Base-by-base conservation (phyloP, 2,888 invertebrate genomes). In the Lottia scabra region DNA sequence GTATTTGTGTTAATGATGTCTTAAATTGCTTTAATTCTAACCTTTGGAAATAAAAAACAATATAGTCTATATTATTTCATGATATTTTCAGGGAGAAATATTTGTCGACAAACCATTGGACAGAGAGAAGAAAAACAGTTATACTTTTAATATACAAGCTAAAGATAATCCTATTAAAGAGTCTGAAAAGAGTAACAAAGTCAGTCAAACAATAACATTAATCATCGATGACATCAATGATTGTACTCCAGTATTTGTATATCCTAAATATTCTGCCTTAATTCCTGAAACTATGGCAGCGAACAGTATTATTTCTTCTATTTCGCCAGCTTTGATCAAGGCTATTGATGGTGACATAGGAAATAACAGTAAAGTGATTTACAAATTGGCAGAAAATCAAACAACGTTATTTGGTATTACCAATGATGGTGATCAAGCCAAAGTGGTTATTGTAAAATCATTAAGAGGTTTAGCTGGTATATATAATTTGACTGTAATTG, bases 401-500 rank as follows among this genome's bases (percentile, higher is more conserved):
- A 93, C 93, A 70, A 97, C 97, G 88, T 97, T 97, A 90, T 98
- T 98, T 88, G 93, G 95, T 0, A 95, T 98, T 63, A 95, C 94
- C 81, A 93, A 96, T 0, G 94, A 94, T 80, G 92, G 23, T 38
- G 65, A 27, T n/a, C 13, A 64, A 19, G 93, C 98, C 66, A 93
- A 94, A 5, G 94, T 97, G 19, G 30, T 44, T 10, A 38, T 38
- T 8, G 5, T 38, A 6, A 26, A 30, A 10, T 64, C 64, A 8
- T 65, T 71, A 13, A 65, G 65, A 10, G 71, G 65, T 10, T 65
- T 43, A 19, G 45, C 65, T 43, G 81, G 76, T 10, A 38, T 30
- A 27, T 79, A 82, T 70, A 65, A 75, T n/a, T 65, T 83, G 23
- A 75, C 67, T 16, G 76, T 83, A 13, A 46, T 79, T 15, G 82